Conservation (phyloP, 2,888 invertebrate species). For the Drosophila colorata region DNA sequence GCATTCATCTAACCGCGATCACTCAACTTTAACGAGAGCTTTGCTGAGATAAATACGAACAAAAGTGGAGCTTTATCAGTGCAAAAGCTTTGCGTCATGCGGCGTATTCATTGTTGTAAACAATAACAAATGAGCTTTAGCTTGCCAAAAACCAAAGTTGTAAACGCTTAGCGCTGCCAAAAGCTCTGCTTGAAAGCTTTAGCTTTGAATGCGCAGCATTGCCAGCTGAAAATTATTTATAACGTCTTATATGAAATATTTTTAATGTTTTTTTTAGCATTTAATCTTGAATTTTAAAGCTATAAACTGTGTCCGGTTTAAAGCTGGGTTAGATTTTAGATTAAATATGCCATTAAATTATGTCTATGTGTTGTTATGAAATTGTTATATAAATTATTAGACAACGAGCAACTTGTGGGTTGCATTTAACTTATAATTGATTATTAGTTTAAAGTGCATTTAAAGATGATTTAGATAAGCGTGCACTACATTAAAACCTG, state of each 20-base stretch:
- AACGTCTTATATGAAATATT: constrained; percentile 23
- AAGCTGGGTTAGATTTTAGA: neutral
- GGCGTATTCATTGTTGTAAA: constrained; percentile 20
- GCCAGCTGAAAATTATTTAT: constrained; percentile 21
- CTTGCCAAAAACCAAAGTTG: constrained; percentile 12
- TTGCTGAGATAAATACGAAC: neutral
- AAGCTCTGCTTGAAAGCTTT: constrained; percentile 33
- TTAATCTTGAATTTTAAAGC: neutral
- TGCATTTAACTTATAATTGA: neutral
- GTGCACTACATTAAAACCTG: too few relatives aligned
- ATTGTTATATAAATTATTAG: neutral
- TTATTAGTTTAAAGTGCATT: constrained; percentile 7
- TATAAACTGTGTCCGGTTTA: constrained; percentile 2
- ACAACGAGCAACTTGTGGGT: neutral
- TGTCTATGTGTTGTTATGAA: neutral
- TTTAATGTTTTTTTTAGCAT: neutral
- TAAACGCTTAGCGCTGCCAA: constrained; percentile 6
- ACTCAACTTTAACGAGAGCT: constrained; percentile 48
- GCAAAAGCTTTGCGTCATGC: neutral
- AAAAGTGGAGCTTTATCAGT: constrained; percentile 10
- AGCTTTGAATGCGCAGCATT: constrained; percentile 19
- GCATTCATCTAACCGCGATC: constrained; percentile 35
- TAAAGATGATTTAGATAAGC: neutral
- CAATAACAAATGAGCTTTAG: constrained; percentile 40
- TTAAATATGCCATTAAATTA: constrained; percentile 1